phyloP scores from a whole-genome alignment of 2,113 vertebrate genomes.

The Circaetus gallicus region DNA sequence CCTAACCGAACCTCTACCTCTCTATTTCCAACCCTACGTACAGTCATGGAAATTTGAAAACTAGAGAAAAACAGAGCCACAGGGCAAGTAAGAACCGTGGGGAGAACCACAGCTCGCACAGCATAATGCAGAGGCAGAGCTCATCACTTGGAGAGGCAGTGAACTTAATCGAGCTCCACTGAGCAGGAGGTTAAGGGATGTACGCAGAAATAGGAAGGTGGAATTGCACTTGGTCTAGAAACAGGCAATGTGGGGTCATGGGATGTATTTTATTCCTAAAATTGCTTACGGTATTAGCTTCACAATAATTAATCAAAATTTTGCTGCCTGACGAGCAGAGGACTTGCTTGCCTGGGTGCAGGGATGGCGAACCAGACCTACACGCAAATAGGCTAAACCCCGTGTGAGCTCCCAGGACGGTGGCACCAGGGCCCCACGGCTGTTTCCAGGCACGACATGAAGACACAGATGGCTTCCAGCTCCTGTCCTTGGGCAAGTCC shows the following conservation, averaged over 20 bases:
- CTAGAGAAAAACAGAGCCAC: background rate
- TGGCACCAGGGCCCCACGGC: background rate
- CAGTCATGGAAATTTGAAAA: background rate
- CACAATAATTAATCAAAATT: background rate
- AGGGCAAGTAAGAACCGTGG: fast-evolving
- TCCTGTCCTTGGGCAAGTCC: background rate
- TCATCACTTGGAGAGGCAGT: background rate
- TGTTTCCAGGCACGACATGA: background rate
- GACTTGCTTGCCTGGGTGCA: background rate
- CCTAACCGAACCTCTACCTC: background rate
- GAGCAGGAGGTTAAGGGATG: background rate
- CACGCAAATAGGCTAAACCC: fast-evolving
- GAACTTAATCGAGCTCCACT: background rate
- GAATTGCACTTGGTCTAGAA: background rate
- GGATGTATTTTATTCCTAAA: background rate
- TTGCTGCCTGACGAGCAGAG: background rate
- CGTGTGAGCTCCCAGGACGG: fast-evolving
- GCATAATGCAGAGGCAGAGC: background rate
- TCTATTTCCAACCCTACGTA: background rate
- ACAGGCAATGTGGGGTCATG: background rate
- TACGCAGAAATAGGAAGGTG: background rate
- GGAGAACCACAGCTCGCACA: background rate
- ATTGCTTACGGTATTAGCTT: too few species aligned
- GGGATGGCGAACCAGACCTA: background rate
- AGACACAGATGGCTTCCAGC: background rate